Evolutionary conservation across 2,888 invertebrate genomes (phyloP).

Genomic region (Phlogophora meticulosa): DNA sequence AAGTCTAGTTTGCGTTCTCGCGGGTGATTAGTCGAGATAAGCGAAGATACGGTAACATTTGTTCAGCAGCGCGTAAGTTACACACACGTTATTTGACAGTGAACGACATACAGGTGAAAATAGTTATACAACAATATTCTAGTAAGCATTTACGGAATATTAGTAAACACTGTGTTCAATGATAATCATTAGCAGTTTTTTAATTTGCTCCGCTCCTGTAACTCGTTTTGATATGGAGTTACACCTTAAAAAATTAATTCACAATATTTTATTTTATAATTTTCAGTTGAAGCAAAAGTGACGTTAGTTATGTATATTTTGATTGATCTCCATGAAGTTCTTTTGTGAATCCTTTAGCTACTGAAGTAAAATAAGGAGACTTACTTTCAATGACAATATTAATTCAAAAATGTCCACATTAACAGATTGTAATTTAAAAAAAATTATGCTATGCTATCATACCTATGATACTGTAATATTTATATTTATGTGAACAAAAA

Average conservation of each 20-base stretch:
- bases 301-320: background rate
- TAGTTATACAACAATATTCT: slow-evolving; percentile 16
- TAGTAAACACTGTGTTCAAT: slow-evolving; percentile 40
- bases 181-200: slow-evolving; percentile 3
- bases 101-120: slow-evolving; percentile 37
- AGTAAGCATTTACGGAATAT: slow-evolving; percentile 28
- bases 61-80: slow-evolving; percentile 85
- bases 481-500: background rate
- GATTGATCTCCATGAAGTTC: background rate
- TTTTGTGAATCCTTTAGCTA: slow-evolving; percentile 1
- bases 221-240: background rate
- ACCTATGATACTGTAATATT: background rate
- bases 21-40: slow-evolving; percentile 82
- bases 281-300: background rate
- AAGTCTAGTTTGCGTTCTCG: slow-evolving; percentile 76
- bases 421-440: background rate
- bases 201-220: background rate
- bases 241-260: background rate
- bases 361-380: background rate
- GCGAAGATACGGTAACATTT: slow-evolving; percentile 79
- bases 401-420: background rate
- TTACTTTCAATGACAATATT: background rate
- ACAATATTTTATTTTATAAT: background rate
- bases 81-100: slow-evolving; percentile 58
- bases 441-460: background rate